Evolutionary conservation across 2,888 invertebrate genomes (phyloP), one percentile per base, ranked within the genome.

Genomic region (Drosophila testacea): DNA sequence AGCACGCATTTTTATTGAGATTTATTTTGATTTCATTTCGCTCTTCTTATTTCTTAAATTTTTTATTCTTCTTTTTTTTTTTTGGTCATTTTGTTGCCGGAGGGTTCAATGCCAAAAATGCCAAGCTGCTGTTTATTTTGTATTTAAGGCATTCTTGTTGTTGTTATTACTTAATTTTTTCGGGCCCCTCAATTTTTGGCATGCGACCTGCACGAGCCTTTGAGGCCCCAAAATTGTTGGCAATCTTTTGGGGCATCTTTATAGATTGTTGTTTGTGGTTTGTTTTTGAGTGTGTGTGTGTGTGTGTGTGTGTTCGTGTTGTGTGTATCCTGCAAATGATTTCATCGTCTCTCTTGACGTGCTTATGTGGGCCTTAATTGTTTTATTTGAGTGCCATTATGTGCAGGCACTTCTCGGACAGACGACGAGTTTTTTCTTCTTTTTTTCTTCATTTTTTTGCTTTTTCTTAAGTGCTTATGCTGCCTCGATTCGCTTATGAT

Each of bases 171-270:
- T n/a, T n/a, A n/a, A n/a, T n/a, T n/a, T n/a, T n/a, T n/a, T n/a
- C n/a, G 38, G 27, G 48, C 61, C 39, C 65, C 70, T 78, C 69
- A 77, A 77, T 75, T 90, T 90, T 88, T 85, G 90, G 82, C 90
- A 90, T 90, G 90, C 90, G 90, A 84, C 82, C 79, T 86, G 90
- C 90, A 91, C 90, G 88, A 88, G 90, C 82, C 86, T 86, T 70
- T 63, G 72, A 79, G 47, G 65, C 81, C 81, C 55, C 32, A 32
- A 86, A 88, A 82, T 79, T 77, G 75, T 69, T 88, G 85, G 86
- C 83, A 83, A 88, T 88, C 84, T 75, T 71, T 83, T 55, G 81
- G 79, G 66, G 81, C 83, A 84, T 63, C 82, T 84, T 76, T 75
- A 48, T 81, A 46, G 78, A 34, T 66, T 63, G 39, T 38, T 27